These are phyloP conservation scores for Aurelia sp. DNA, from an alignment of 30 jellyfish, hydroid and myxozoan genomes.

Conservation along the genomic window DNA sequence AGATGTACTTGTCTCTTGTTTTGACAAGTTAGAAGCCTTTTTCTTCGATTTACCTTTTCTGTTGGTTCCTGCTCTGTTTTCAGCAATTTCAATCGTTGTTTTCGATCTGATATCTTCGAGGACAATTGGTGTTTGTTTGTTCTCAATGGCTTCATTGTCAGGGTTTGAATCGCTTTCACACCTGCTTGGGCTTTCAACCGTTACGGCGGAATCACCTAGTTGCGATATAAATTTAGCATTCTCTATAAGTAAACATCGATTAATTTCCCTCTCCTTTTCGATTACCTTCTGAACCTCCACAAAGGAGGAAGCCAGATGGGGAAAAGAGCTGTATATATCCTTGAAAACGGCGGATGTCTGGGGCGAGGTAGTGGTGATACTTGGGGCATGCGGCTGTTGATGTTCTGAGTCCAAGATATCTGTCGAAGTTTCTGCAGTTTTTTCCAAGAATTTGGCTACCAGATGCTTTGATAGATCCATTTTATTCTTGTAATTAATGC, in stretches of 20 bases:
- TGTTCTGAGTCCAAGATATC: slow-evolving; percentile 1
- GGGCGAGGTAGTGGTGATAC: slow-evolving; percentile 8
- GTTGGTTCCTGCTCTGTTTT: too few relatives aligned
- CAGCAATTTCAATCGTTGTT: not conserved
- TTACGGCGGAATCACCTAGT: too few relatives aligned
- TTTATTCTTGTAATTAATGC: not conserved
- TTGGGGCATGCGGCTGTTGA: slow-evolving; percentile 11
- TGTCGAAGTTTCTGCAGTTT: slow-evolving; percentile 16
- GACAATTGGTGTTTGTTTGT: not conserved
- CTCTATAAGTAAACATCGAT: not conserved
- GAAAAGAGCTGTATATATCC: not conserved
- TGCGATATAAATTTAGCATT: too few relatives aligned
- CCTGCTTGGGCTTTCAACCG: too few relatives aligned
- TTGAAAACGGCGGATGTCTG: slow-evolving; percentile 1
- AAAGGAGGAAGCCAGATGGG: not conserved
- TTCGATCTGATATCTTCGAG: not conserved
- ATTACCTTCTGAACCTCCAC: not conserved
- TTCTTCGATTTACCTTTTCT: too few relatives aligned
- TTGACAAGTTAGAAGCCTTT: not conserved
- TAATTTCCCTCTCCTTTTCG: slow-evolving; percentile 9
- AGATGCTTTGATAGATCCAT: slow-evolving; percentile 1
- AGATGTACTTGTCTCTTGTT: slow-evolving; percentile 3
- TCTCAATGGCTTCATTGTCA: not conserved
- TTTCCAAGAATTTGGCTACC: slow-evolving; percentile 5
- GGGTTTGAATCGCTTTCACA: too few relatives aligned